Base-by-base conservation (phyloP, 2,888 invertebrate genomes). In the Calliphora vomitoria region DNA sequence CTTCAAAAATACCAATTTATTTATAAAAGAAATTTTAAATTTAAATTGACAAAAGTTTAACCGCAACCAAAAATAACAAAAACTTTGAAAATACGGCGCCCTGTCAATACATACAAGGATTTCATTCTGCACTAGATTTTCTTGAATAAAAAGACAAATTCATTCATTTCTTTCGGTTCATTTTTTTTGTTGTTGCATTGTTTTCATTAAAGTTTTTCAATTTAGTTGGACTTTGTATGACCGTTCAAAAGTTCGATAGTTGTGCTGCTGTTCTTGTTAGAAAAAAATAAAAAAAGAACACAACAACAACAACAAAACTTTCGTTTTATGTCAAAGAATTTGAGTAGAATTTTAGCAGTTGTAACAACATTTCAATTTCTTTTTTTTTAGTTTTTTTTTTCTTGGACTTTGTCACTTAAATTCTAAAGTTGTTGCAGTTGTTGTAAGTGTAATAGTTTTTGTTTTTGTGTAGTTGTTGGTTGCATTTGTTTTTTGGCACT, bases 241-340 rank as follows among this genome's bases (percentile, higher is more conserved):
- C 18, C 53, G 80, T 84, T 60, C 84, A 87, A 87, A 72, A 81
- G 87, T 84, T 87, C 84, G 68, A 84, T 87, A 84, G 58, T 87
- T 83, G 64, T 86, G 20, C 60, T 68, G 58, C 66, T 41, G 13
- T 47, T 78, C 15, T 66, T 41, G 11, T 44, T 55, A 18, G 8
- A 53, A 41, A 25, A 71, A 35, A 71, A 44, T 8, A 50, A 1
- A 25, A 25, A n/a, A 69, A 66, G 41, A 31, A 72, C 53, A 13
- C 25, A 6, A 35, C 4, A 4, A 35, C 35, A 35, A 25, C 44
- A 78, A 55, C 20, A 80, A 72, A 74, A 85, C 79, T 85, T 80
- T 85, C 68, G 60, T 85, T 78, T 84, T 72, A 38, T 69, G 47
- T 66, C 35, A 79, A 85, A 85, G 60, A 74, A 79, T 85, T 74